Conservation (phyloP, 2,113 vertebrate species). For the Clarias gariepinus region DNA sequence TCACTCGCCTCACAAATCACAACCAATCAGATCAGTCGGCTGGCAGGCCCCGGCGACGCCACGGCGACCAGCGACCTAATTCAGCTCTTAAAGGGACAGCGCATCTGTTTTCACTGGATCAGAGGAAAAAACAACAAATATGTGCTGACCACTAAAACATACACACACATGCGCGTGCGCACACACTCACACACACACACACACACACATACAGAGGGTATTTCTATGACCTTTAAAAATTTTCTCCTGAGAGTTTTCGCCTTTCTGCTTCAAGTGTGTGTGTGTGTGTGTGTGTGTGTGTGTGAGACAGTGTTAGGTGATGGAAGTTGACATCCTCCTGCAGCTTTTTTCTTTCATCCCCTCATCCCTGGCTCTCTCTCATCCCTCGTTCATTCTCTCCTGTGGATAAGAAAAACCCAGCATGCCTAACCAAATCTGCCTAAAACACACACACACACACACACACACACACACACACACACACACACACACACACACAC, state of each 20-base stretch:
- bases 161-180: background rate
- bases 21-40: conserved; percentile 63
- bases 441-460: background rate
- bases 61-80: conserved; percentile 59
- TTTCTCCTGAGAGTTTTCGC: conserved; percentile 7
- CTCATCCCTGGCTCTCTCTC: background rate
- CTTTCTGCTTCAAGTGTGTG: background rate
- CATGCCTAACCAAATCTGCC: conserved; percentile 19
- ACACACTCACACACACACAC: conserved; percentile 7
- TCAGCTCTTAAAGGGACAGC: conserved; percentile 64
- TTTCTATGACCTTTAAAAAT: background rate
- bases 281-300: conserved; percentile 21
- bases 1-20: conserved; percentile 57
- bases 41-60: conserved; percentile 51
- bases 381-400: conserved; percentile 2
- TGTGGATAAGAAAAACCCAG: conserved; percentile 11
- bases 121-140: background rate
- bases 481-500: conserved; percentile 21
- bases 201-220: background rate
- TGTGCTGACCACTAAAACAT: conserved; percentile 20
- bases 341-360: conserved; percentile 55
- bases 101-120: background rate
- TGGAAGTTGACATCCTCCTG: conserved; percentile 68
- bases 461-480: conserved; percentile 28
- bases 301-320: conserved; percentile 64